phyloP scores from a whole-genome alignment of 1,140 invertebrate genomes.

The Philotrypesis tridentata region DNA sequence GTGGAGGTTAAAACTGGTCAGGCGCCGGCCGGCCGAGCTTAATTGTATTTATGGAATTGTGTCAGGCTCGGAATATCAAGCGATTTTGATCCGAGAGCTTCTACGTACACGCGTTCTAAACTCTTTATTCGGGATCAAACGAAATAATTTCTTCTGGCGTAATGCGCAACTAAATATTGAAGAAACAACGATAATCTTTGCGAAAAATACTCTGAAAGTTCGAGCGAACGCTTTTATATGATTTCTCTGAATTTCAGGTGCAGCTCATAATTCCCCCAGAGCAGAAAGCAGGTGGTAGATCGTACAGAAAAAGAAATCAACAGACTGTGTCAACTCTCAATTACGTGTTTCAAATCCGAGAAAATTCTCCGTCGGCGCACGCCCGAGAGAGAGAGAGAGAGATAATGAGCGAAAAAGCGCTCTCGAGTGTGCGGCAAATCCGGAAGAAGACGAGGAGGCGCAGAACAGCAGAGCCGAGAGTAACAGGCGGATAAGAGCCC shows the following conservation, averaged over 20 bases:
- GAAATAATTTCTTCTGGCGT: too few species aligned
- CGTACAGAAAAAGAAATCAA: background rate
- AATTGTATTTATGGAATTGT: slow-evolving; percentile 4
- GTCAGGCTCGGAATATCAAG: background rate
- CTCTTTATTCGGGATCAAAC: too few species aligned
- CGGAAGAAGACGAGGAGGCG: background rate
- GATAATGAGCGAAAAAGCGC: background rate
- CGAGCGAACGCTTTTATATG: too few species aligned
- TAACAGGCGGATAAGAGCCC: background rate
- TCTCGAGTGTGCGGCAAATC: background rate
- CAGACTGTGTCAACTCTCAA: background rate
- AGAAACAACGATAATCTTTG: too few species aligned
- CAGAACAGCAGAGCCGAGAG: background rate
- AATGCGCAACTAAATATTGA: too few species aligned
- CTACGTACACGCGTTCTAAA: too few species aligned
- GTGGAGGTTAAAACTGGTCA: background rate
- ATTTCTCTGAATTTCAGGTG: background rate
- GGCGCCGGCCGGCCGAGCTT: background rate
- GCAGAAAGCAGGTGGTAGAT: too few species aligned
- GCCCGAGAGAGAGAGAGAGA: background rate
- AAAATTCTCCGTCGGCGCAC: background rate
- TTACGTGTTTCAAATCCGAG: background rate
- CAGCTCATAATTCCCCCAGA: background rate
- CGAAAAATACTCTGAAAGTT: too few species aligned
- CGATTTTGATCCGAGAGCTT: background rate